These are phyloP conservation scores for Drosophila pallidifrons DNA, from an alignment of 1,140 invertebrate species.

Conservation along the genomic window DNA sequence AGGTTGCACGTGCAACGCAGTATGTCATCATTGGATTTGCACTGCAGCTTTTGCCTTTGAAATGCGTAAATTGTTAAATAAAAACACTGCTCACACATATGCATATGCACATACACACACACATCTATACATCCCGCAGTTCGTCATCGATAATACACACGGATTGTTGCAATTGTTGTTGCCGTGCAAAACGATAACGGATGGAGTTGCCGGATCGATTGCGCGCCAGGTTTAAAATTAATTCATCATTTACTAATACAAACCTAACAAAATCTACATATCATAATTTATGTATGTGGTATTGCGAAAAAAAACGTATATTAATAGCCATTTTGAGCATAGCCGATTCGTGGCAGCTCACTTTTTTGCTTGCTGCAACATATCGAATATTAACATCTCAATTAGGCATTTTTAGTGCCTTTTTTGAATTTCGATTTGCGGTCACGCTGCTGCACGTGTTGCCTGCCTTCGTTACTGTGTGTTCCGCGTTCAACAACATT, in stretches of 20 bases:
- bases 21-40: constrained; percentile 28
- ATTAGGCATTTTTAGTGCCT: background rate
- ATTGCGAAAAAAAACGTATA: too few relatives aligned
- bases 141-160: constrained; percentile 67
- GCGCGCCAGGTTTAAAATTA: constrained; percentile 8
- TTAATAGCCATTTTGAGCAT: background rate
- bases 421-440: background rate
- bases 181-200: constrained; percentile 23
- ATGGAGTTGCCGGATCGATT: background rate
- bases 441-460: constrained; percentile 60
- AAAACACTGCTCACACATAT: constrained; percentile 63
- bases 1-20: constrained; percentile 9
- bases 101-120: constrained; percentile 23
- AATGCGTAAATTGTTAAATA: constrained; percentile 65
- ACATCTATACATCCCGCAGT: constrained; percentile 31
- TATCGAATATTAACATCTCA: background rate
- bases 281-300: too few relatives aligned
- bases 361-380: background rate
- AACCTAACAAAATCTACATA: too few relatives aligned
- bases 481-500: background rate
- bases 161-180: constrained; percentile 42
- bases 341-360: too few relatives aligned
- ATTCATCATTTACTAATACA: background rate
- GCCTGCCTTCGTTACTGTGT: background rate
- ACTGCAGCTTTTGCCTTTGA: constrained; percentile 2